These are phyloP conservation scores for Kuschelorhynchus macadamiae DNA, from an alignment of 2,888 invertebrate species.

Conservation along the genomic window DNA sequence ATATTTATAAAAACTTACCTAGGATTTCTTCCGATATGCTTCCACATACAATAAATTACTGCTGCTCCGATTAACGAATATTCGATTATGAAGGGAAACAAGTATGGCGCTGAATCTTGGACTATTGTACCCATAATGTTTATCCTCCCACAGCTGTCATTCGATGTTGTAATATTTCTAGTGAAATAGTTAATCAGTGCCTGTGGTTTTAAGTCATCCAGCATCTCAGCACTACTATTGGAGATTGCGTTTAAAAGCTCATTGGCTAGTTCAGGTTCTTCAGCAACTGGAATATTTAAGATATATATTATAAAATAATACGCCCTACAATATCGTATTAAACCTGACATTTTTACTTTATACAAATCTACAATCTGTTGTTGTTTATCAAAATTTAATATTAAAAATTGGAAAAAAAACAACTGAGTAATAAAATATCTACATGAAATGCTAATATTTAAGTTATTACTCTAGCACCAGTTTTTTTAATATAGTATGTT, in stretches of 20 bases:
- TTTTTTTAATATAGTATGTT: too few relatives aligned
- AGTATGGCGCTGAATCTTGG: slow-evolving; percentile 92
- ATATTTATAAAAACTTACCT: too few relatives aligned
- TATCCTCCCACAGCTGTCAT: slow-evolving; percentile 82
- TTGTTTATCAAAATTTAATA: too few relatives aligned
- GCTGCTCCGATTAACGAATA: slow-evolving; percentile 96
- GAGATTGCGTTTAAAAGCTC: slow-evolving; percentile 52
- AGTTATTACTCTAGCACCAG: too few relatives aligned
- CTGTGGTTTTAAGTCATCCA: slow-evolving; percentile 64
- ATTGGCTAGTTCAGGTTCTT: slow-evolving; percentile 54
- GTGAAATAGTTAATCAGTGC: slow-evolving; percentile 58
- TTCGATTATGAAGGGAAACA: slow-evolving; percentile 96
- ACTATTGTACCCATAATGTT: slow-evolving; percentile 95
- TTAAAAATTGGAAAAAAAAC: background rate
- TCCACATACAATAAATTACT: slow-evolving; percentile 97
- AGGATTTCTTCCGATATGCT: slow-evolving; percentile 91
- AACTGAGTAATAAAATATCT: background rate
- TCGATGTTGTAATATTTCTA: slow-evolving; percentile 67
- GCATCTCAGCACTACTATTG: slow-evolving; percentile 60
- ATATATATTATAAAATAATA: background rate
- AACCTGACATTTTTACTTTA: too few relatives aligned
- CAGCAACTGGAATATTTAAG: slow-evolving; percentile 55
- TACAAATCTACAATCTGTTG: too few relatives aligned
- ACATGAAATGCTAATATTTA: too few relatives aligned
- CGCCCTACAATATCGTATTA: too few relatives aligned